A percentile compares a stretch with the other conserved stretches of the same genome.
These are phyloP conservation scores for Chinchilla lanigera DNA, from an alignment of 2,113 vertebrate species.

Conservation along the genomic window DNA sequence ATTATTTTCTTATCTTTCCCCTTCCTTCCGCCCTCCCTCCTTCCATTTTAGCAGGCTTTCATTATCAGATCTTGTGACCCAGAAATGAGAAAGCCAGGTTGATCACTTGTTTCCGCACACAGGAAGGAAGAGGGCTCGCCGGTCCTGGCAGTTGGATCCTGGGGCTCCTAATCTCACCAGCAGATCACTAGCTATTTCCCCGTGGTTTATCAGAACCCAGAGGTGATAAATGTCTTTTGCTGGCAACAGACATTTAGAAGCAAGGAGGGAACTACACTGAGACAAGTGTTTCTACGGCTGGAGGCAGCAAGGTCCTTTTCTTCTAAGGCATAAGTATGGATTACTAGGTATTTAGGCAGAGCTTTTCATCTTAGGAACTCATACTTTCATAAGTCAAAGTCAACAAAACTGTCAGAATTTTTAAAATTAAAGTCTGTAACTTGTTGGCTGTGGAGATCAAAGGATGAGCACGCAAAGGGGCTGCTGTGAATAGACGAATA, in stretches of 20 bases:
- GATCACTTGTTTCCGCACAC: not conserved
- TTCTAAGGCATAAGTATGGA: not conserved
- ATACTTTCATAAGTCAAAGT: not conserved
- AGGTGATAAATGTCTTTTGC: not conserved
- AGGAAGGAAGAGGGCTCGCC: not conserved
- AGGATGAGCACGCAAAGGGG: not conserved
- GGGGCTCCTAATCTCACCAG: not conserved
- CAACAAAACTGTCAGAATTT: constrained; percentile 38
- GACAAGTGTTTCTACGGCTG: not conserved
- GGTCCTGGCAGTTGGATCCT: fast-evolving
- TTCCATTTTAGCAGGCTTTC: not conserved
- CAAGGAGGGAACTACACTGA: not conserved
- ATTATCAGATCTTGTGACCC: not conserved
- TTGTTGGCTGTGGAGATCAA: constrained; percentile 33
- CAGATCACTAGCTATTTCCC: not conserved
- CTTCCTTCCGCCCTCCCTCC: not conserved
- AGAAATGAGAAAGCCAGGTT: not conserved
- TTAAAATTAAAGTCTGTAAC: not conserved
- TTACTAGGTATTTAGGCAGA: not conserved
- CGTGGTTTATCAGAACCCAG: not conserved
- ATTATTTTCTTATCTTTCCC: not conserved
- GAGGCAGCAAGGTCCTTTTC: not conserved
- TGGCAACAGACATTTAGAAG: not conserved
- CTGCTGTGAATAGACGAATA: not conserved
- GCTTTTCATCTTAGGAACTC: constrained; percentile 37